A percentile compares a stretch with the other conserved stretches of the same genome.
Conservation (phyloP, 1,140 invertebrate species). For the Phocides pigmalion region DNA sequence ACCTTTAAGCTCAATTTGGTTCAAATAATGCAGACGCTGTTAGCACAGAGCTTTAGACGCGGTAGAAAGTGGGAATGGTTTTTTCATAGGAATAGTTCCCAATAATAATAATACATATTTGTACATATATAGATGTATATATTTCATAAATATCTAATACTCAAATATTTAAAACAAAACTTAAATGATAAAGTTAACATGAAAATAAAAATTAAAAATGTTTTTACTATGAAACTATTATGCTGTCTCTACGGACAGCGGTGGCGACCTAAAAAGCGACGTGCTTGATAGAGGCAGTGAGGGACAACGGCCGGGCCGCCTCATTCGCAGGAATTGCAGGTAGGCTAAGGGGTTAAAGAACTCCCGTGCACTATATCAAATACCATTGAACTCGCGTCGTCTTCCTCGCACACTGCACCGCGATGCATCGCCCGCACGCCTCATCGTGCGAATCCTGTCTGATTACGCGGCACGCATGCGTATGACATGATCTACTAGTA, state of each 20-base stretch:
- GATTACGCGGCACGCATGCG: constrained; percentile 78
- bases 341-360: constrained; percentile 84
- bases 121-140: too few relatives aligned
- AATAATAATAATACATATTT: too few relatives aligned
- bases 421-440: constrained; percentile 67
- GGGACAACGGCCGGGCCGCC: constrained; percentile 79
- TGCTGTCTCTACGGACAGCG: constrained; percentile 62
- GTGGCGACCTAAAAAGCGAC: constrained; percentile 78
- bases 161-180: not conserved
- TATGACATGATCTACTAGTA: constrained; percentile 62
- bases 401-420: constrained; percentile 66
- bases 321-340: constrained; percentile 82
- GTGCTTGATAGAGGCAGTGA: constrained; percentile 74
- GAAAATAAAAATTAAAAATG: not conserved
- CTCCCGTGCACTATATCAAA: constrained; percentile 84
- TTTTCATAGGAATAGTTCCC: too few relatives aligned
- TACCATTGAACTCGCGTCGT: constrained; percentile 81
- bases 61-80: too few relatives aligned
- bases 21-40: too few relatives aligned
- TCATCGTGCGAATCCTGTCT: constrained; percentile 78
- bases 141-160: too few relatives aligned
- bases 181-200: not conserved
- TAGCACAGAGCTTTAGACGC: too few relatives aligned
- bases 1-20: too few relatives aligned
- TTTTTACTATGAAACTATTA: constrained; percentile 24